These are phyloP conservation scores for Halcyon smyrnensis DNA, from an alignment of 2,797 vertebrate genomes.

Conservation along the genomic window DNA sequence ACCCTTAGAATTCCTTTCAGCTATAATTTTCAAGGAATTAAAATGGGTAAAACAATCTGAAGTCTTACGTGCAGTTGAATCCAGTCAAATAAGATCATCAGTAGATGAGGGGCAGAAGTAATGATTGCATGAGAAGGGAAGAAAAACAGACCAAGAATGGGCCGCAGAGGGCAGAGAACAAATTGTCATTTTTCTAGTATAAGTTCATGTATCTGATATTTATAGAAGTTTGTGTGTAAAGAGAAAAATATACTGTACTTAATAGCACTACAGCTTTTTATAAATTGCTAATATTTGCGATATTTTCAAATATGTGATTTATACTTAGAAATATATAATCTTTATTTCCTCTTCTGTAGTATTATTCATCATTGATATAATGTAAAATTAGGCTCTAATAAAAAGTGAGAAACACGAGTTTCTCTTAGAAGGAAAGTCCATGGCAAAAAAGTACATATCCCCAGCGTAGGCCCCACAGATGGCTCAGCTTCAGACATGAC, in stretches of 20 bases:
- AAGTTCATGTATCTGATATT: background rate
- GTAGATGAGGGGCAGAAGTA: background rate
- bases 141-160: background rate
- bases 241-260: background rate
- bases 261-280: background rate
- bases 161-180: background rate
- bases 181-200: background rate
- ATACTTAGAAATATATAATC: background rate
- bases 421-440: background rate
- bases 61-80: background rate
- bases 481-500: background rate
- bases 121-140: background rate
- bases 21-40: background rate
- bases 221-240: background rate
- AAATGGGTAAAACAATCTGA: background rate
- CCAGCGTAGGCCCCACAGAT: background rate
- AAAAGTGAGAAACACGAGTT: background rate
- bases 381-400: background rate
- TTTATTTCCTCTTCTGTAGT: background rate
- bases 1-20: background rate
- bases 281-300: background rate
- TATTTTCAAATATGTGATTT: background rate
- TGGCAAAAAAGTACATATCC: accelerated
- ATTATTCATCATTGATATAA: background rate
- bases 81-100: background rate